Evolutionary conservation across 2,797 vertebrate genomes (phyloP).

Genomic region (Macrochelys suwanniensis): DNA sequence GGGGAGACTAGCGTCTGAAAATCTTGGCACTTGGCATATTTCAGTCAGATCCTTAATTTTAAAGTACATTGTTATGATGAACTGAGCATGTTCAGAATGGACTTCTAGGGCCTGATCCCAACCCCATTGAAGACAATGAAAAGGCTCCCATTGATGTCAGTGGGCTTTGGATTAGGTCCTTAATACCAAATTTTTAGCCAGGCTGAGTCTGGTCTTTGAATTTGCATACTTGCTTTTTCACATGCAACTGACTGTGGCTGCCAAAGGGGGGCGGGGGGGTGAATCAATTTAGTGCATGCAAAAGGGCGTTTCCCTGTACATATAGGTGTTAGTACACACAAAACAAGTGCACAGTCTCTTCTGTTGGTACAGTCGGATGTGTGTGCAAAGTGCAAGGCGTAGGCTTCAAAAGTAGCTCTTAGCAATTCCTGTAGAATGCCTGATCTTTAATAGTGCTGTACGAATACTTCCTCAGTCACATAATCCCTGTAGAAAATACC

Average conservation of each 20-base stretch:
- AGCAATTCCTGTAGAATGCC: not conserved
- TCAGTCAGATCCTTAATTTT: not conserved
- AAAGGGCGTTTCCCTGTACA: not conserved
- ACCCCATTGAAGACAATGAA: not conserved
- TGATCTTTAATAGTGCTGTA: not conserved
- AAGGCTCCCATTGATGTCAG: not conserved
- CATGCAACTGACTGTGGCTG: not conserved
- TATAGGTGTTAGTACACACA: not conserved
- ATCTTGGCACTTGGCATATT: not conserved
- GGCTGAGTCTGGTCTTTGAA: not conserved
- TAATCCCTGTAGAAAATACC: not conserved
- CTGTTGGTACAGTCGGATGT: not conserved
- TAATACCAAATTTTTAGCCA: not conserved
- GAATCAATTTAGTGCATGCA: not conserved
- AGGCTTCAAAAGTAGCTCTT: not conserved
- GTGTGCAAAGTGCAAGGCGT: not conserved
- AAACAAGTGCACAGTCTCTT: not conserved
- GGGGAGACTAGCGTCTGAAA: not conserved
- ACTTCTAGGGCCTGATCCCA: not conserved
- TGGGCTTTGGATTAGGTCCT: not conserved
- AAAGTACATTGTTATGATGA: not conserved
- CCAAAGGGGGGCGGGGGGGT: no score
- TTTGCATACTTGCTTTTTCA: not conserved
- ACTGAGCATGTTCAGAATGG: not conserved
- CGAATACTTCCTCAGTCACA: not conserved